These are phyloP conservation scores for Sepioteuthis lessoniana DNA, from an alignment of 2,888 invertebrate genomes.

Conservation along the genomic window DNA sequence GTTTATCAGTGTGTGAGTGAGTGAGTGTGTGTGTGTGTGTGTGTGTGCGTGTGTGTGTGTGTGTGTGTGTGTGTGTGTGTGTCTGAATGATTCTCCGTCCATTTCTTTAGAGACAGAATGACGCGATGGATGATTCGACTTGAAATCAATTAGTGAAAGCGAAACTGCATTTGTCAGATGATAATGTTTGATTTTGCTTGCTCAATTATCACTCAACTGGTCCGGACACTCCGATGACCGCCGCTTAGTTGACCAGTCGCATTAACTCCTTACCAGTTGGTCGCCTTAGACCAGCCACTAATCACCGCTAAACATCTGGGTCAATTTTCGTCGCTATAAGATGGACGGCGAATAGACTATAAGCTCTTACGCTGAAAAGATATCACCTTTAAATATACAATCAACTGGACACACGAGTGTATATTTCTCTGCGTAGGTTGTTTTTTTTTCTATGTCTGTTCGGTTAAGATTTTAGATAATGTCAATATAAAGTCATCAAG, in stretches of 20 bases:
- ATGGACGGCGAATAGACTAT: neutral
- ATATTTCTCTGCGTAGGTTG: too few species aligned
- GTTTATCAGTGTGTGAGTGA: too few species aligned
- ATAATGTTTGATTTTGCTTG: neutral
- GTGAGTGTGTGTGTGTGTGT: too few species aligned
- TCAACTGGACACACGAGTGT: neutral
- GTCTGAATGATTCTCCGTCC: neutral
- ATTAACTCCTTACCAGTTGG: neutral
- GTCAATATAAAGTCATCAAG: too few species aligned
- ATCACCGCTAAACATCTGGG: neutral
- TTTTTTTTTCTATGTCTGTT: too few species aligned
- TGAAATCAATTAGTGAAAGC: neutral
- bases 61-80: neutral
- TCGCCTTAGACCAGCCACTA: neutral
- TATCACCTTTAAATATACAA: neutral
- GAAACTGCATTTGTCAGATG: constrained; percentile 23
- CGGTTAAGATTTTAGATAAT: too few species aligned
- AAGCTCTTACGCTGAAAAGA: neutral
- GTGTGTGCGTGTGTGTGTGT: neutral
- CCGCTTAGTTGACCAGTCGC: neutral
- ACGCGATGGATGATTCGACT: neutral
- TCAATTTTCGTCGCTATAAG: neutral
- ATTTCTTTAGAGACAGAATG: neutral
- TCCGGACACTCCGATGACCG: neutral
- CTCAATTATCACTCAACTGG: neutral